Conservation (phyloP, 2,113 vertebrate species). For the Boulengeromyrus knoepffleri region DNA sequence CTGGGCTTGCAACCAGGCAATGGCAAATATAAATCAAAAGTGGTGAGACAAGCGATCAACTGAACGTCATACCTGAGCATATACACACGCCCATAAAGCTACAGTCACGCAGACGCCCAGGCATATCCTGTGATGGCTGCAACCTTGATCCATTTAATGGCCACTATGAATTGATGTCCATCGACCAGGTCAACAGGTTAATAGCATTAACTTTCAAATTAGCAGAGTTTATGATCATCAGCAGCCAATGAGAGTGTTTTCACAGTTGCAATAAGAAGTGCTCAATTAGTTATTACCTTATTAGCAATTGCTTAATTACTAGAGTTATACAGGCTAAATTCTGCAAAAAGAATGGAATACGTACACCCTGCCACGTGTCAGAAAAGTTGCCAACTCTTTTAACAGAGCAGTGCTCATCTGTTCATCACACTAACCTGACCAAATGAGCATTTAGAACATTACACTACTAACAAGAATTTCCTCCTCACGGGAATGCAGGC, state of each 20-base stretch:
- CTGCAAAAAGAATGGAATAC: slow-evolving; percentile 38
- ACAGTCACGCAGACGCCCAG: background rate
- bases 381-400: background rate
- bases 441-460: background rate
- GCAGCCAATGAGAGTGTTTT: slow-evolving; percentile 34
- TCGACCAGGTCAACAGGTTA: slow-evolving; percentile 49
- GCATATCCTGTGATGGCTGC: background rate
- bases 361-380: background rate
- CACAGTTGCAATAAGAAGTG: slow-evolving; percentile 52
- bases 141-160: slow-evolving; percentile 35
- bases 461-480: background rate
- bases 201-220: slow-evolving; percentile 48
- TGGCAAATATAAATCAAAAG: background rate
- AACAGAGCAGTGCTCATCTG: background rate
- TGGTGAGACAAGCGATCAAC: background rate
- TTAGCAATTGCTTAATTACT: slow-evolving; percentile 7
- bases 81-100: background rate
- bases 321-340: background rate
- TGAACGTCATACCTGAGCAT: background rate
- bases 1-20: background rate
- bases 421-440: background rate
- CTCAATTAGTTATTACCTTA: slow-evolving; percentile 45
- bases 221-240: slow-evolving; percentile 42
- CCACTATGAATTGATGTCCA: slow-evolving; percentile 41
- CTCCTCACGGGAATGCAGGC: background rate